phyloP scores from a whole-genome alignment of 2,113 vertebrate genomes.

The Ptilorrhoa leucosticta region DNA sequence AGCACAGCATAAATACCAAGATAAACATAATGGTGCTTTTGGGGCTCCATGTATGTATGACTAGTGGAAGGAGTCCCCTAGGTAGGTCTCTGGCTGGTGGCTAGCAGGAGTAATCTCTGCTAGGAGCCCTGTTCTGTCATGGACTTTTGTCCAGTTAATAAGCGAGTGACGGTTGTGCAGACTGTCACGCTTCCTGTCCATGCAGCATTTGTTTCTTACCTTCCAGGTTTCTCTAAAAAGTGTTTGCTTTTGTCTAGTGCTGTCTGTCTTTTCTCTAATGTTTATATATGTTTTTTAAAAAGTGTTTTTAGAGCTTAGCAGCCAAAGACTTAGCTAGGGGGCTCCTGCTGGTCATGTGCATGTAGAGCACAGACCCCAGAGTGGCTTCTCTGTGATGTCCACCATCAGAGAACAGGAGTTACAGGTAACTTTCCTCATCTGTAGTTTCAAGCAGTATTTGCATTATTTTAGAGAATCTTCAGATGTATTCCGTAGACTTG shows the following conservation, averaged over 20 bases:
- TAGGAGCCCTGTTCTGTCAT: neutral
- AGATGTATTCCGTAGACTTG: neutral
- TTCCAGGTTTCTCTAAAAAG: neutral
- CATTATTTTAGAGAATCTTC: neutral
- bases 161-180: neutral
- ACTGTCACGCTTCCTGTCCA: neutral
- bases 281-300: constrained; percentile 9
- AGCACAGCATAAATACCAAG: neutral
- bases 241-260: neutral
- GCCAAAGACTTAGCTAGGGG: constrained; percentile 52
- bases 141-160: neutral
- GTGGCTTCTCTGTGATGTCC: constrained; percentile 54
- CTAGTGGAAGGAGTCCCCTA: constrained; percentile 1
- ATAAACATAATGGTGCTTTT: neutral
- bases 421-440: constrained; percentile 32
- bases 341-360: constrained; percentile 46
- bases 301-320: constrained; percentile 48
- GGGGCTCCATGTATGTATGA: constrained; percentile 38
- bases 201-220: neutral
- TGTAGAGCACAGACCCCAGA: constrained; percentile 56
- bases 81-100: constrained; percentile 40
- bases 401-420: constrained; percentile 48
- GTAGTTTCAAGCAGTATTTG: neutral
- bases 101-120: neutral
- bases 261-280: constrained; percentile 14